A percentile compares a stretch with the other conserved stretches of the same genome.
phyloP scores from a whole-genome alignment of 2,113 vertebrate species.

The Scophthalmus maximus region DNA sequence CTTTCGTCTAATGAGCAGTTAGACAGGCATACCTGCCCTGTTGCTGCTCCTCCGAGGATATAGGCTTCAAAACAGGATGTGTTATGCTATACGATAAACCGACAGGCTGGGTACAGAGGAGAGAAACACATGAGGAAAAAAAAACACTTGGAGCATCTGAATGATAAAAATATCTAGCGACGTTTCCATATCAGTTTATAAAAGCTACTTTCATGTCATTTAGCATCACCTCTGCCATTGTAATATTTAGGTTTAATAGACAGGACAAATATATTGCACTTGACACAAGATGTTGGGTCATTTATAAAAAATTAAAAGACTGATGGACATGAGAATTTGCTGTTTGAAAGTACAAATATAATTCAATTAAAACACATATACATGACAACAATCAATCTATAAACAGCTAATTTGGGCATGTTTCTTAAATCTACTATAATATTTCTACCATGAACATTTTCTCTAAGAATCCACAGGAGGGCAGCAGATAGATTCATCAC shows the following conservation, averaged over 20 bases:
- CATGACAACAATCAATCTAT: background rate
- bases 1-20: constrained; percentile 70
- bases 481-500: constrained; percentile 60
- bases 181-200: background rate
- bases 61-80: constrained; percentile 61
- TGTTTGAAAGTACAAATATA: background rate
- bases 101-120: background rate
- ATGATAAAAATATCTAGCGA: too few species aligned
- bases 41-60: constrained; percentile 61
- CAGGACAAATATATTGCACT: background rate
- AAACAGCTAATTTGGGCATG: background rate
- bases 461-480: constrained; percentile 64
- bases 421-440: background rate
- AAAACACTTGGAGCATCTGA: background rate
- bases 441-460: constrained; percentile 12
- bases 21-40: constrained; percentile 57
- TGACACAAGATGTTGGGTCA: too few species aligned
- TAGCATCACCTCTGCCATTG: too few species aligned
- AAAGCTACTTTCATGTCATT: background rate
- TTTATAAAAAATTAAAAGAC: background rate
- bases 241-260: background rate
- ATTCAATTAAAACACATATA: background rate
- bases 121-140: background rate
- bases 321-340: background rate
- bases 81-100: constrained; percentile 31